Base-by-base conservation (phyloP, 2,113 vertebrate genomes). In the Pleuronectes platessa region DNA sequence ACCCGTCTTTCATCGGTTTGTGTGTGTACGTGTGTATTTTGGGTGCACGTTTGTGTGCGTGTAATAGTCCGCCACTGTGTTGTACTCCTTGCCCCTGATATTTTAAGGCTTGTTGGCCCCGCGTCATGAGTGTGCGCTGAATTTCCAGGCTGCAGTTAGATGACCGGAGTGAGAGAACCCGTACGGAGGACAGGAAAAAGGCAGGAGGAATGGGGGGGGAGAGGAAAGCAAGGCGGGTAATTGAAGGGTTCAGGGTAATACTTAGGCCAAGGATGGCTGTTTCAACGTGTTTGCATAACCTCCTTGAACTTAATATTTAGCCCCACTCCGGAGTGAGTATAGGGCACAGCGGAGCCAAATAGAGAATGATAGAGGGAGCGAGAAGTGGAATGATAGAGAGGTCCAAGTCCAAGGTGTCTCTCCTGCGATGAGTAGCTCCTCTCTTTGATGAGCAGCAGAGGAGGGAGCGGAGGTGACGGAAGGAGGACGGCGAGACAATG, bases 181-280 rank as follows among this genome's bases (percentile, higher is more conserved):
- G 68, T 83, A 75, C 26, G 27, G 84, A 87, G 85, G 81, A 86
- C 87, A 86, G 86, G 80, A 86, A 90, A 85, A 90, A 84, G 84
- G 81, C 81, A 71, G 71, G 64, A 90, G 81, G 88, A 88, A 93
- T 89, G 86, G 66, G 80, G 31, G 27, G 86, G 91, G 86, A 92
- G 91, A 91, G 92, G 88, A 92, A 90, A 92, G 92, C 90, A 85
- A 86, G 79, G 85, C 82, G 78, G 88, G 91, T 94, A 94, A 94
- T 94, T 94, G 94, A 93, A 93, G 93, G 94, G 82, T 93, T 90
- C 74, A 93, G 89, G 87, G 92, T 93, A 91, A 93, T 92, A 93
- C 90, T 94, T 94, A 92, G 88, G 86, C 87, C 86, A 82, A 83
- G 88, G 91, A 92, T 90, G 90, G 90, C 90, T 92, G 89, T 93